Evolutionary conservation across 1,140 invertebrate species (phyloP), one percentile per base, ranked within the genome.

Genomic region (Atopsyche davidsoni): DNA sequence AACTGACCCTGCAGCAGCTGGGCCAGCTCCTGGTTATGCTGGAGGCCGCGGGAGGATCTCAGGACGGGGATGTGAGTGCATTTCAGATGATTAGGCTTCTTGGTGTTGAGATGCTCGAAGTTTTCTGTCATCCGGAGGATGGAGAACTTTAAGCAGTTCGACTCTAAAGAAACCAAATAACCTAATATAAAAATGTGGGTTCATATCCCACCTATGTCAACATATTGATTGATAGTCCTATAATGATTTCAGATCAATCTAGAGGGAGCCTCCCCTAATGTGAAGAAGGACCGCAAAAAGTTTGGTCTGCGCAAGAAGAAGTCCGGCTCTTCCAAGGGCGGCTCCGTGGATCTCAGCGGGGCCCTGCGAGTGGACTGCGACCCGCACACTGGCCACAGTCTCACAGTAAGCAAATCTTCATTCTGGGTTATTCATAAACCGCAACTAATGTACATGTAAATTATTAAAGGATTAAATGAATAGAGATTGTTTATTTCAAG

Each of bases 231-330:
- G 14, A 6, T 11, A 2, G n/a, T 23, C 28, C 32, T 36, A 11
- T 42, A 45, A 50, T 38, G 42, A 49, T 55, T 57, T 54, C 54
- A 67, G 65, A 60, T 62, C 21, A 56, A 61, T 56, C 55, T 74
- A 23, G 79, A 82, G 56, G 77, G 78, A 39, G 69, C 75, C 9
- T 80, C 79, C 0, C 79, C 79, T 1, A 79, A 77, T 60, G 75
- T 81, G 1, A 85, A 83, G 63, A 83, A 83, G 61, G 79, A 82
- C 55, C 68, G 80, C 1, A 79, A 77, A 58, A 80, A 82, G 57
- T 85, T 85, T 63, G 79, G 80, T n/a, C 65, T 85, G 3, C 70
- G 80, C 23, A 81, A 82, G 60, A 83, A 82, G 65, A 85, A 85
- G 59, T 77, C 75, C 13, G 69, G 64, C 1, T 59, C 57, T 55